Percentiles rank a stretch among this genome's conserved stretches.
phyloP scores from a whole-genome alignment of 2,888 invertebrate genomes.

The Panzeria rudis region DNA sequence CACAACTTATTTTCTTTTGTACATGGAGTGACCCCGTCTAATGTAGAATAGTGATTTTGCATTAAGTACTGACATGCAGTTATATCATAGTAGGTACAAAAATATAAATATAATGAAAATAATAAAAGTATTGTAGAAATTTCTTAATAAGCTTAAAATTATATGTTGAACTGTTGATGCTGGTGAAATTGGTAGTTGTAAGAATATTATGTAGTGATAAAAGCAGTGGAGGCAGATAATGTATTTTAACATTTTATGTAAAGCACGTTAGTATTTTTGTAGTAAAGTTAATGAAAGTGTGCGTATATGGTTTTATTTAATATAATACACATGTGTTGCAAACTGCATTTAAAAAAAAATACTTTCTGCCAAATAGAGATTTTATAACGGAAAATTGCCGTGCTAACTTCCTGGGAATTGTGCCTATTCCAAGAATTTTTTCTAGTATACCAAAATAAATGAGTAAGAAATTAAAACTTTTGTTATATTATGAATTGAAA shows the following conservation, averaged over 20 bases:
- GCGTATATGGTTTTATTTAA: neutral
- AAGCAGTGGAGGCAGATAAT: constrained; percentile 13
- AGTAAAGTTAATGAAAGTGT: neutral
- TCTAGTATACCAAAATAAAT: no score
- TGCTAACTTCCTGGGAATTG: no score
- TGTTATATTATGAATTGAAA: no score
- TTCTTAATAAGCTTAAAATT: constrained; percentile 57
- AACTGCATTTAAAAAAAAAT: constrained; percentile 26
- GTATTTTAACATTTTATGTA: constrained; percentile 8
- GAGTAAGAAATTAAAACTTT: no score
- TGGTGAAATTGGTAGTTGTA: neutral
- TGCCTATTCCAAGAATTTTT: no score
- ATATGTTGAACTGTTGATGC: constrained; percentile 47
- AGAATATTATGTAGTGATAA: neutral
- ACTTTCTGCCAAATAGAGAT: neutral
- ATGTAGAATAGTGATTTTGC: no score
- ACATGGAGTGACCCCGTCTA: no score
- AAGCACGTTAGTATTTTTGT: neutral
- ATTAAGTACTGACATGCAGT: no score
- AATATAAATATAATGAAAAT: neutral
- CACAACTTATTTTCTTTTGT: no score
- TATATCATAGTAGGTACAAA: neutral
- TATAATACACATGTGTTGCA: constrained; percentile 48
- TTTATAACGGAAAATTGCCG: no score
- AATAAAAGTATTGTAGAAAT: constrained; percentile 19